Percentiles rank a stretch among this genome's conserved stretches.
Conservation (phyloP, 2,797 vertebrate species). For the Masticophis lateralis region DNA sequence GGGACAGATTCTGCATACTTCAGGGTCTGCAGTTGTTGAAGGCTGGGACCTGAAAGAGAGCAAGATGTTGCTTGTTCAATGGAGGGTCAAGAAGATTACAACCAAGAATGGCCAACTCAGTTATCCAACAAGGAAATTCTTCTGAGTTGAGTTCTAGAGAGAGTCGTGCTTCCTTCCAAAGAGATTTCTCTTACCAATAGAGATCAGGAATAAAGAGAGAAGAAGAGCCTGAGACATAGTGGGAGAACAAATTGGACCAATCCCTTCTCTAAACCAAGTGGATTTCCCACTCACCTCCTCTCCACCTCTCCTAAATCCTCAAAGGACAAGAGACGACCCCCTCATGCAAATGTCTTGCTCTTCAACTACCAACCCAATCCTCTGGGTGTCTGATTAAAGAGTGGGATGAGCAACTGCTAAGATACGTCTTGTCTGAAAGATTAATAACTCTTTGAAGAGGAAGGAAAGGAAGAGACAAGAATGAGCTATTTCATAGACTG, state of each 20-base stretch:
- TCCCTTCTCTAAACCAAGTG: not conserved
- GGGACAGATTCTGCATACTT: not conserved
- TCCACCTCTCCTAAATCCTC: not conserved
- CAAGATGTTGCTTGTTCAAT: not conserved
- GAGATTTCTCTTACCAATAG: not conserved
- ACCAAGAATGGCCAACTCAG: not conserved
- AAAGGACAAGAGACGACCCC: not conserved
- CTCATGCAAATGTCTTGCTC: not conserved
- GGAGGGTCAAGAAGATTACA: not conserved
- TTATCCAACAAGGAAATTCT: not conserved
- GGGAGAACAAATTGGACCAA: not conserved
- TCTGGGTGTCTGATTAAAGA: not conserved
- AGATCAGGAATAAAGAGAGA: not conserved
- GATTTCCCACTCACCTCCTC: not conserved
- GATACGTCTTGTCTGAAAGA: not conserved
- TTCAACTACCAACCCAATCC: not conserved
- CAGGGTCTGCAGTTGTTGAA: not conserved
- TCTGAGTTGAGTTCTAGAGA: not conserved
- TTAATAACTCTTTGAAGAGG: too few species aligned
- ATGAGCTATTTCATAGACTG: too few species aligned
- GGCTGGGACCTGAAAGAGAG: not conserved
- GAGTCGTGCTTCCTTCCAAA: not conserved
- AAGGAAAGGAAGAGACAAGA: too few species aligned
- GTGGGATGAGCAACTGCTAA: not conserved
- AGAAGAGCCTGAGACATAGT: not conserved